phyloP scores from a whole-genome alignment of 2,113 vertebrate species.

The Callionymus lyra region DNA sequence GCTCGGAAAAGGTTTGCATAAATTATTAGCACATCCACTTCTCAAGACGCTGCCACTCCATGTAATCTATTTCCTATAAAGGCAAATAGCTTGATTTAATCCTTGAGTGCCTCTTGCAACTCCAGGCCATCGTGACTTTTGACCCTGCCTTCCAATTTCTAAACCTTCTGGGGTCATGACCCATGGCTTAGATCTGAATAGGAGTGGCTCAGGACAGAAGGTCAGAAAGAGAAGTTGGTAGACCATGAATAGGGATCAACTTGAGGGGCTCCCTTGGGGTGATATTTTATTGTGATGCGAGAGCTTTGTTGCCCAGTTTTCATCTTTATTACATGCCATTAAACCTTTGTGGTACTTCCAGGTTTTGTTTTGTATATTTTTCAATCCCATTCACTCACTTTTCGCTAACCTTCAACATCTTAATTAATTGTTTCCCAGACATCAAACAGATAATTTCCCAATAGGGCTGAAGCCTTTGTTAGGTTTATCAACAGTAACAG shows the following conservation, averaged over 20 bases:
- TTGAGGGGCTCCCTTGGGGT: slow-evolving; percentile 6
- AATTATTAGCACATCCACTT: no score
- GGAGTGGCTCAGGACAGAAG: background rate
- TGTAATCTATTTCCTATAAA: slow-evolving; percentile 1
- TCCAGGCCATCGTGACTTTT: slow-evolving; percentile 2
- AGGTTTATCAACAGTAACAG: no score
- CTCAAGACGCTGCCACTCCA: background rate
- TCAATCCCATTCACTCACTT: no score
- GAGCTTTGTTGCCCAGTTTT: background rate
- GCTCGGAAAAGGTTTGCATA: no score
- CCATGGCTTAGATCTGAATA: slow-evolving; percentile 4
- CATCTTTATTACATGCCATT: no score
- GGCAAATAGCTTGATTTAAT: slow-evolving; percentile 12
- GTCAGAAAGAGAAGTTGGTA: background rate
- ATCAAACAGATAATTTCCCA: no score
- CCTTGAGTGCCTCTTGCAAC: slow-evolving; percentile 5
- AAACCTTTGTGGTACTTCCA: no score
- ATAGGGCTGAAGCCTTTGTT: no score
- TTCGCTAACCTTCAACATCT: no score
- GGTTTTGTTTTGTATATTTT: no score
- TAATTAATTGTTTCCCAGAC: no score
- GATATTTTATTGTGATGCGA: background rate
- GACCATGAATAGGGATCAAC: slow-evolving; percentile 13
- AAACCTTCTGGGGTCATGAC: slow-evolving; percentile 9
- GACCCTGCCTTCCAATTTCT: background rate